Percentiles rank a stretch among this genome's conserved stretches.
These are phyloP conservation scores for Camponotus fellah DNA, from an alignment of 2,888 invertebrate species.

Conservation along the genomic window DNA sequence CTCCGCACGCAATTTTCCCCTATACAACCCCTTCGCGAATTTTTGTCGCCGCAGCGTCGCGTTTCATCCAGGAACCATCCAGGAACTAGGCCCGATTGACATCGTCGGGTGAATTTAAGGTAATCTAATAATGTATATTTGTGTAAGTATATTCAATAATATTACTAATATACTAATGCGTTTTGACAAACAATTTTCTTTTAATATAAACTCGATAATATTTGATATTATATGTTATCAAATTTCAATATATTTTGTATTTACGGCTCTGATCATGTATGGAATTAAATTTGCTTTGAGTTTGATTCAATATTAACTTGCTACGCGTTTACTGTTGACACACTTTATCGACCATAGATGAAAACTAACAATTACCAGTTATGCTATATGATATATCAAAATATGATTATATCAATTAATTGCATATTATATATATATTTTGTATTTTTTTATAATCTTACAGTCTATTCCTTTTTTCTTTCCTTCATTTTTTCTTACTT, in stretches of 20 bases:
- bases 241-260: not conserved
- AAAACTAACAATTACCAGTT: not conserved
- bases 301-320: constrained; percentile 23
- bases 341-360: not conserved
- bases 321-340: not conserved
- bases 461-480: not conserved
- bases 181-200: not conserved
- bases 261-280: constrained; percentile 8
- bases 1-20: constrained; percentile 30
- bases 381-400: not conserved
- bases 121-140: not conserved
- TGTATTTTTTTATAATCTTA: not conserved
- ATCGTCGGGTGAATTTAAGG: constrained; percentile 22
- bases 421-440: not conserved
- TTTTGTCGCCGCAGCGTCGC: constrained; percentile 4
- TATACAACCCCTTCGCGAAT: constrained; percentile 10
- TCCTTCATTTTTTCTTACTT: not conserved
- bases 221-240: constrained; percentile 11
- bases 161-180: not conserved
- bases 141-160: not conserved
- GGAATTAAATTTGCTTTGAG: constrained; percentile 15
- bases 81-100: constrained; percentile 19
- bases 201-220: not conserved
- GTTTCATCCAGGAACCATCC: no score
- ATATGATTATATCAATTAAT: not conserved